Percentiles rank a stretch among this genome's conserved stretches.
Conservation (phyloP, 2,888 invertebrate genomes). For the Pseudococcus longispinus region DNA sequence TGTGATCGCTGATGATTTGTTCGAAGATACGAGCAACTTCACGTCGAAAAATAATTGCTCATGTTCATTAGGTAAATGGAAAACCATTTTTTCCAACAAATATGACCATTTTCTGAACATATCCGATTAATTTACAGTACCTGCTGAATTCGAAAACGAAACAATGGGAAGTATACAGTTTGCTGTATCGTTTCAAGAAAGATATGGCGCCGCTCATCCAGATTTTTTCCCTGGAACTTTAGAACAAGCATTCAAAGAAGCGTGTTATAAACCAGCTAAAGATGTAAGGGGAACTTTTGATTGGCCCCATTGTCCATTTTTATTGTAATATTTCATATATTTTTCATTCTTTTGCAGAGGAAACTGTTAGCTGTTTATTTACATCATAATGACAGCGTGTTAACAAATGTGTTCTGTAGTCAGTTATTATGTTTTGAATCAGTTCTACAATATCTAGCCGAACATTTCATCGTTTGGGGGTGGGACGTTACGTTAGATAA, state of each 20-base stretch:
- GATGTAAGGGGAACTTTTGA: conserved; percentile 70
- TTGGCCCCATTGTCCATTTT: neutral
- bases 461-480: conserved; percentile 93
- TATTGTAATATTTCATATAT: neutral
- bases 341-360: conserved; percentile 71
- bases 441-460: conserved; percentile 85
- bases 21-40: conserved; percentile 35
- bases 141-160: conserved; percentile 85
- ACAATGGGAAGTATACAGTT: conserved; percentile 85
- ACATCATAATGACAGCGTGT: conserved; percentile 93
- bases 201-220: conserved; percentile 88
- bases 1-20: conserved; percentile 52
- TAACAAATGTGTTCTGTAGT: conserved; percentile 96
- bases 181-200: conserved; percentile 80
- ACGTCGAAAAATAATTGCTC: conserved; percentile 42
- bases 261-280: conserved; percentile 86
- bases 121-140: conserved; percentile 69
- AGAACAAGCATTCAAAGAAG: conserved; percentile 88
- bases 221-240: conserved; percentile 90
- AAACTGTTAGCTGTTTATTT: conserved; percentile 93
- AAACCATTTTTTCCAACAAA: neutral
- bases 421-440: conserved; percentile 91
- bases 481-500: conserved; percentile 94
- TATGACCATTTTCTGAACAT: neutral
- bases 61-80: conserved; percentile 38